A percentile compares a stretch with the other conserved stretches of the same genome.
Evolutionary conservation across 2,113 vertebrate genomes (phyloP).

Genomic region (Hemichromis elongatus): DNA sequence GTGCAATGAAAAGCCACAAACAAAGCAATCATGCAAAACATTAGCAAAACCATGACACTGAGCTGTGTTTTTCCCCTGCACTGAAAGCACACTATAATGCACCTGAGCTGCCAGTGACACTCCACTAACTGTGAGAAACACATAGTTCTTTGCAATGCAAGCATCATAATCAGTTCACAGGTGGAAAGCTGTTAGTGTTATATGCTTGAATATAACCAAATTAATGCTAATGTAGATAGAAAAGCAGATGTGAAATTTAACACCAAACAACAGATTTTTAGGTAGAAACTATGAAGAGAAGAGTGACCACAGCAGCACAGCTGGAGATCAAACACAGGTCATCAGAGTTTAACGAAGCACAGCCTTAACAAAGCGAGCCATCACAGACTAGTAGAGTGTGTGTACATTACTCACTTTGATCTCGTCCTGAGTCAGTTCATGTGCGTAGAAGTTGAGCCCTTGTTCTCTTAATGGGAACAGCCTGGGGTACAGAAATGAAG

Average conservation of each 20-base stretch:
- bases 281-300: not conserved
- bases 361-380: not conserved
- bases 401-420: constrained; percentile 83
- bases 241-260: not conserved
- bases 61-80: not conserved
- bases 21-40: not conserved
- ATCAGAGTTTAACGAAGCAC: not conserved
- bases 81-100: not conserved
- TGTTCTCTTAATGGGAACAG: constrained; percentile 96
- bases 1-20: not conserved
- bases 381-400: not conserved
- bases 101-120: not conserved
- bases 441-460: constrained; percentile 98
- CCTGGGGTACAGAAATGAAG: constrained; percentile 64
- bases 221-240: not conserved
- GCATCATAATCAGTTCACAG: not conserved
- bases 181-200: not conserved
- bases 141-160: not conserved
- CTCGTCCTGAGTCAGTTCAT: constrained; percentile 97
- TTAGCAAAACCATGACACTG: not conserved
- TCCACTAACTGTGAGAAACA: not conserved
- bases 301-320: not conserved
- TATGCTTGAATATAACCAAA: not conserved
- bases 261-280: not conserved
- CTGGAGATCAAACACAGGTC: not conserved